A percentile compares a stretch with the other conserved stretches of the same genome.
Evolutionary conservation across 2,888 invertebrate species (phyloP).

Genomic region (Endomychus coccineus): DNA sequence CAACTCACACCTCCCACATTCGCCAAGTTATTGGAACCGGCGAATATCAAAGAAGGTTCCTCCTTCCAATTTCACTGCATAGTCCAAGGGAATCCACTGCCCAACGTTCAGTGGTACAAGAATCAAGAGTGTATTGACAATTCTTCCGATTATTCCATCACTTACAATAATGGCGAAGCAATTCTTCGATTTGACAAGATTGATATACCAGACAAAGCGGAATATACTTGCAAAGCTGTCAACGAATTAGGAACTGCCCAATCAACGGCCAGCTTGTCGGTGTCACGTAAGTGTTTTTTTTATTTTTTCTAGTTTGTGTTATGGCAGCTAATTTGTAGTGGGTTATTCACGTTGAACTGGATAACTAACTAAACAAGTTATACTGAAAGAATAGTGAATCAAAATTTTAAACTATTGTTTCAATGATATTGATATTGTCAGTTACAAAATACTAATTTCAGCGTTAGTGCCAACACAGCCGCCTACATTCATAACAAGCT

Average conservation of each 20-base stretch:
- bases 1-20: constrained; percentile 58
- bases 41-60: constrained; percentile 56
- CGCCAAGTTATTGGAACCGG: constrained; percentile 55
- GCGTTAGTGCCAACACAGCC: constrained; percentile 56
- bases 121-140: constrained; percentile 64
- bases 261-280: constrained; percentile 55
- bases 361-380: too few species aligned
- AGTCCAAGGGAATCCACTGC: constrained; percentile 67
- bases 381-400: too few species aligned
- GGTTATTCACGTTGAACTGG: too few species aligned
- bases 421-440: too few species aligned
- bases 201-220: constrained; percentile 59
- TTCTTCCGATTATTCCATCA: constrained; percentile 65
- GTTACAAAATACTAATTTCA: constrained; percentile 39
- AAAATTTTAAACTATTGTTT: too few species aligned
- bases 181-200: constrained; percentile 64
- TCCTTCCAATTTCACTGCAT: constrained; percentile 60
- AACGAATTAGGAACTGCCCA: constrained; percentile 62
- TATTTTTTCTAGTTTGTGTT: too few species aligned
- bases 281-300: constrained; percentile 54
- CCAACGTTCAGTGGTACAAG: constrained; percentile 74
- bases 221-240: constrained; percentile 61
- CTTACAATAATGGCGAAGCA: constrained; percentile 76
- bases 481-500: constrained; percentile 54
- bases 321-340: too few species aligned